phyloP scores from a whole-genome alignment of 1,140 invertebrate species.

The Potamilus streckersoni region DNA sequence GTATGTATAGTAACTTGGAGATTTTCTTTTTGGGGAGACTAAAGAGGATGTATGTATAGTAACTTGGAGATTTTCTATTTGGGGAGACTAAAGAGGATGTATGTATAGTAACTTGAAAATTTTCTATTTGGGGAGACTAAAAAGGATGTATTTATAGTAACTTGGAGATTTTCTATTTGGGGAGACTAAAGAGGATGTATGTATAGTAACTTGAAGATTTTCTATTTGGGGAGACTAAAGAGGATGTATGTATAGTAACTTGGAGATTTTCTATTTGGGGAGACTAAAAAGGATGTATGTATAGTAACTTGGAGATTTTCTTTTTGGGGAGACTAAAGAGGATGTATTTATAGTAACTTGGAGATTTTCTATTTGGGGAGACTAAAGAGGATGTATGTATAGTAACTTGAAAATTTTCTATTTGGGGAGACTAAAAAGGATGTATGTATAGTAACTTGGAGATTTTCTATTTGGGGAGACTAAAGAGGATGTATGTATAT shows the following conservation, averaged over 20 bases:
- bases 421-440: constrained; percentile 81
- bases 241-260: constrained; percentile 86
- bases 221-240: constrained; percentile 80
- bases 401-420: constrained; percentile 84
- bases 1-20: constrained; percentile 84
- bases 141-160: constrained; percentile 81
- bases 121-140: constrained; percentile 82
- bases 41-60: constrained; percentile 81
- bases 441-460: constrained; percentile 82
- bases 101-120: constrained; percentile 83
- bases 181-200: constrained; percentile 78
- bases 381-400: constrained; percentile 79
- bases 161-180: constrained; percentile 87
- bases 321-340: constrained; percentile 81
- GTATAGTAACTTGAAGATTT: constrained; percentile 85
- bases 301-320: constrained; percentile 82
- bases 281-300: constrained; percentile 79
- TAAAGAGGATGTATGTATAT: constrained; percentile 80
- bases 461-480: constrained; percentile 84
- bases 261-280: constrained; percentile 84
- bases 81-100: constrained; percentile 80
- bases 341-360: constrained; percentile 87
- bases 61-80: constrained; percentile 86
- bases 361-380: constrained; percentile 84
- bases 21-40: constrained; percentile 83